phyloP scores from a whole-genome alignment of 1,140 invertebrate species.

The Drosophila ogumai region DNA sequence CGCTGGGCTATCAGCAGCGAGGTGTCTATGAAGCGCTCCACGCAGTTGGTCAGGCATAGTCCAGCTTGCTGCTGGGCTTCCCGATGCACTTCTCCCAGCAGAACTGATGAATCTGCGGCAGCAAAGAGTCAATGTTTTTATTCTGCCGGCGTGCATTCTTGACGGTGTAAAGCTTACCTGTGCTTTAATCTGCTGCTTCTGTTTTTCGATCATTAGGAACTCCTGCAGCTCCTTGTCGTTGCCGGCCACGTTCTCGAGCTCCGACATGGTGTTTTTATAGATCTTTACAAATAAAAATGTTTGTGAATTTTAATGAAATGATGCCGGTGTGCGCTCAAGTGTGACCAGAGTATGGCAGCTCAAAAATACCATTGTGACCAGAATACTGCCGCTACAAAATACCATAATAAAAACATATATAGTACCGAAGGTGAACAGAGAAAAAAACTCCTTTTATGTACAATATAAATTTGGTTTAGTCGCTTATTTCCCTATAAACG shows the following conservation, averaged over 20 bases:
- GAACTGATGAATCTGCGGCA: slow-evolving; percentile 92
- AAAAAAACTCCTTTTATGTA: too few species aligned
- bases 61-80: slow-evolving; percentile 93
- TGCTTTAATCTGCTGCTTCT: slow-evolving; percentile 92
- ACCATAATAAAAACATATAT: too few species aligned
- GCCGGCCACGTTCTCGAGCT: slow-evolving; percentile 79
- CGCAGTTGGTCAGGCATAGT: slow-evolving; percentile 96
- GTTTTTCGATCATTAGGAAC: slow-evolving; percentile 93
- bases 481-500: not conserved
- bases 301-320: slow-evolving; percentile 14
- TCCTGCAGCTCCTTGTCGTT: slow-evolving; percentile 91
- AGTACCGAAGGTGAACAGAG: too few species aligned
- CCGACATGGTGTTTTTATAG: slow-evolving; percentile 72
- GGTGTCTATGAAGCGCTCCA: slow-evolving; percentile 97
- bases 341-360: not conserved
- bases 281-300: slow-evolving; percentile 5
- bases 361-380: not conserved
- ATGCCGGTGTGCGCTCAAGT: not conserved
- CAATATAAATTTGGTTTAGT: not conserved
- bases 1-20: slow-evolving; percentile 93
- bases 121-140: slow-evolving; percentile 45
- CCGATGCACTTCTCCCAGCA: slow-evolving; percentile 98
- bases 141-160: not conserved
- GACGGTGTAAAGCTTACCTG: too few species aligned
- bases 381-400: too few species aligned